Percentiles rank a stretch among this genome's conserved stretches.
Evolutionary conservation across 2,797 vertebrate genomes (phyloP).

Genomic region (Sciurus vulgaris): DNA sequence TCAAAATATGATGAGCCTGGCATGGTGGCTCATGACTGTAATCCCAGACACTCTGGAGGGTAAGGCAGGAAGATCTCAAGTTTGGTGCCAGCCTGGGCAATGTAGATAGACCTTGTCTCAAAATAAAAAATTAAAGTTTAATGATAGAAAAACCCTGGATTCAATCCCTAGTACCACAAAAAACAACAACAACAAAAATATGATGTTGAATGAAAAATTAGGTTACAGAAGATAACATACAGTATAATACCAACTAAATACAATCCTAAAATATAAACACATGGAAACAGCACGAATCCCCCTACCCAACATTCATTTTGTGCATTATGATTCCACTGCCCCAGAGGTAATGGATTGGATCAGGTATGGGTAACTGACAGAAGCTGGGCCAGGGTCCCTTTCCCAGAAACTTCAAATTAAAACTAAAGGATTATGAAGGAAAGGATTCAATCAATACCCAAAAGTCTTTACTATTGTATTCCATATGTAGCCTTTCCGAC

Average conservation of each 20-base stretch:
- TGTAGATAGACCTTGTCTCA: too few species aligned
- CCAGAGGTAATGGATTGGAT: too few species aligned
- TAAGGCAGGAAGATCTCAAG: too few species aligned
- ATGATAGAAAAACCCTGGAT: neutral
- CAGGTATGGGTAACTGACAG: too few species aligned
- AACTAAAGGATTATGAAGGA: neutral
- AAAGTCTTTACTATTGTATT: neutral
- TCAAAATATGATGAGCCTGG: neutral
- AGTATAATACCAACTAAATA: neutral
- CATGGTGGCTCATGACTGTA: too few species aligned
- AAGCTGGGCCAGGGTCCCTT: too few species aligned
- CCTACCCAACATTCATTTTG: neutral
- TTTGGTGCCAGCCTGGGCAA: too few species aligned
- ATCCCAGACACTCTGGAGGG: too few species aligned
- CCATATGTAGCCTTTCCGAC: neutral
- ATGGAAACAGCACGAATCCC: too few species aligned
- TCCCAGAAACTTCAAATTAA: neutral
- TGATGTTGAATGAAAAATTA: slow-evolving; percentile 1
- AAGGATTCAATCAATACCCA: neutral
- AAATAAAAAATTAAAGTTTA: too few species aligned
- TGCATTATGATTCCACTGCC: too few species aligned
- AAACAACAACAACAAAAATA: neutral
- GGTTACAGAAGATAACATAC: neutral
- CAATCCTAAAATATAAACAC: neutral
- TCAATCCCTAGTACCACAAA: neutral